Evolutionary conservation across 2,888 invertebrate species (phyloP), one percentile per base, ranked within the genome.

Genomic region (Lymantria monacha): DNA sequence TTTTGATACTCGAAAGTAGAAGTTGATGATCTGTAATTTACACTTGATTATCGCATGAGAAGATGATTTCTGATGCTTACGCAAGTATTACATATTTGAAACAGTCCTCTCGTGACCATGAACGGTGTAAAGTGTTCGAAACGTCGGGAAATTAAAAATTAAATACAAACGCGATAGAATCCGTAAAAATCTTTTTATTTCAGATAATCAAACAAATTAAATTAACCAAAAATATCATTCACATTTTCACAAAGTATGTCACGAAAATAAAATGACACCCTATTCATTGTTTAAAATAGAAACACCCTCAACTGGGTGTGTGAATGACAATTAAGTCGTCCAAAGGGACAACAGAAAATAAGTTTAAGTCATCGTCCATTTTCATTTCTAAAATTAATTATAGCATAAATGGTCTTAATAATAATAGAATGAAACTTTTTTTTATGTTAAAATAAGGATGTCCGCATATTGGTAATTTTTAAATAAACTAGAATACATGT

Each of bases 331-430:
- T 30, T 30, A 14, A 36, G 41, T 12, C 22, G 30, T 45, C 48
- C 43, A 37, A 41, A 42, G 44, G 43, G 46, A 44, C 8, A 7
- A 3, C 36, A 11, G 5, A 60, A 42, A 9, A 44, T 30, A 38
- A 49, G 49, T 30, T 61, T 43, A 46, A 47, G 42, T 44, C 31
- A 36, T 33, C 40, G 22, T 38, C 12, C 46, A 12, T 33, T 50
- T 43, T 45, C 45, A 57, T 52, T 49, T n/a, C 49, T 56, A 53
- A 59, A 59, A 38, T 44, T 46, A 41, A 53, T 49, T 48, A 48
- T 53, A 15, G 15, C 40, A 46, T 49, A 48, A 42, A 48, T 30
- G 46, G 42, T 41, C 54, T 60, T 44, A 49, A 52, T 7, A 3
- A 2, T 38, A 38, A 38, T 38, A n/a, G 38, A n/a, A n/a, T 38